Base-by-base conservation (phyloP, 2,797 vertebrate species). In the Channa striata region DNA sequence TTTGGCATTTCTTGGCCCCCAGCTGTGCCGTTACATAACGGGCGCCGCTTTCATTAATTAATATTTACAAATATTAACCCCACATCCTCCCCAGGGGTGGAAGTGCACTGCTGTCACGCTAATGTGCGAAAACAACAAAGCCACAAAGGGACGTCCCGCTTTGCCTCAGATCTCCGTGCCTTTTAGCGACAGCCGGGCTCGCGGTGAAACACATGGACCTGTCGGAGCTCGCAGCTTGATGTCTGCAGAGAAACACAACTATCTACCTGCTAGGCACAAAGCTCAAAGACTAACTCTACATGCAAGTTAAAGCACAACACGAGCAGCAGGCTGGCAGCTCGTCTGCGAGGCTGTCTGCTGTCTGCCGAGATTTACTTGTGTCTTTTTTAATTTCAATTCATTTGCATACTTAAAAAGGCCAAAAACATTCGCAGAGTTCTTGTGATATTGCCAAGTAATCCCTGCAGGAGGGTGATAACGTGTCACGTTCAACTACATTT, bases 1-100 rank as follows among this genome's bases (percentile, higher is more conserved):
- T 82, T 82, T 86, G 82, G 64, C 54, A 0, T 60, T 77, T 70
- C 64, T 68, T 68, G 60, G 60, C 84, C 85, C 48, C 8, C 12
- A 60, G 87, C 74, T 68, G 71, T 48, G 37, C 21, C 54, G 12
- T 90, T 91, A 76, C 75, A 66, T 87, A 86, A 91, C 39, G 5
- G 42, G 34, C 36, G 56, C 25, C 34, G 43, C 59, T 87, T 88
- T 87, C 79, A 87, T 92, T 92, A 92, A 91, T 93, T 91, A 85
- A 85, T 88, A 89, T 91, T 87, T 87, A 86, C 74, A 90, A 90
- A 90, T 89, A 91, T 91, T 90, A 89, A 84, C 84, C 81, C 81
- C n/a, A 60, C 74, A 53, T 88, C 40, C 56, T 74, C 77, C 71
- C 84, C 36, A 25, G 83, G 76, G 89, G 72, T 57, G 39, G 68